phyloP scores from a whole-genome alignment of 2,888 invertebrate species.

The Lepidochrysops patricia region DNA sequence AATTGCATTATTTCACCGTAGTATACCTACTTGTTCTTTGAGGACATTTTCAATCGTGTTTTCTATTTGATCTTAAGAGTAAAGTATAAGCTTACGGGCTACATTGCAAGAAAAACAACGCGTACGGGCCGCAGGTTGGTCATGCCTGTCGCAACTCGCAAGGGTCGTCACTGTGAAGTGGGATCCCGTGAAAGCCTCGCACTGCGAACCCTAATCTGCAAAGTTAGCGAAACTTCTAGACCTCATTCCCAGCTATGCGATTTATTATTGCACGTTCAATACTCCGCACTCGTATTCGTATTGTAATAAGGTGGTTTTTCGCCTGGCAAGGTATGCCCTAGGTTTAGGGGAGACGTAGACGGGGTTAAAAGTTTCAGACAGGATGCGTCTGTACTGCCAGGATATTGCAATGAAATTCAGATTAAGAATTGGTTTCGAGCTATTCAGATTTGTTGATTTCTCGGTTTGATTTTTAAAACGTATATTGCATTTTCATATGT shows the following conservation, averaged over 20 bases:
- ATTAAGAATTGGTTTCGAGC: constrained; percentile 23
- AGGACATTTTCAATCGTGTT: too few species aligned
- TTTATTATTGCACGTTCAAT: neutral
- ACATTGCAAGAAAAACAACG: too few species aligned
- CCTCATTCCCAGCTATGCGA: neutral
- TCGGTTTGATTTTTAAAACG: neutral
- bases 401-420: constrained; percentile 28
- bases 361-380: constrained; percentile 51
- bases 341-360: constrained; percentile 35
- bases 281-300: neutral
- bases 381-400: constrained; percentile 34
- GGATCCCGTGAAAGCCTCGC: constrained; percentile 20
- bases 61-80: too few species aligned
- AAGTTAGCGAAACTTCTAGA: constrained; percentile 20
- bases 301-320: constrained; percentile 12
- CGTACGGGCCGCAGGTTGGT: neutral
- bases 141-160: neutral
- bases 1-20: too few species aligned
- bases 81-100: too few species aligned
- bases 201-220: constrained; percentile 19
- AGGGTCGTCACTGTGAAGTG: constrained; percentile 5
- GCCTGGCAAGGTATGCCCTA: constrained; percentile 21
- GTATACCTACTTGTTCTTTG: too few species aligned
- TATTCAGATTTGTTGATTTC: neutral
- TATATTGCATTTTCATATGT: too few species aligned